A percentile compares a stretch with the other conserved stretches of the same genome.
These are phyloP conservation scores for Ceyx melanurus DNA, from an alignment of 2,113 vertebrate species.

Conservation along the genomic window DNA sequence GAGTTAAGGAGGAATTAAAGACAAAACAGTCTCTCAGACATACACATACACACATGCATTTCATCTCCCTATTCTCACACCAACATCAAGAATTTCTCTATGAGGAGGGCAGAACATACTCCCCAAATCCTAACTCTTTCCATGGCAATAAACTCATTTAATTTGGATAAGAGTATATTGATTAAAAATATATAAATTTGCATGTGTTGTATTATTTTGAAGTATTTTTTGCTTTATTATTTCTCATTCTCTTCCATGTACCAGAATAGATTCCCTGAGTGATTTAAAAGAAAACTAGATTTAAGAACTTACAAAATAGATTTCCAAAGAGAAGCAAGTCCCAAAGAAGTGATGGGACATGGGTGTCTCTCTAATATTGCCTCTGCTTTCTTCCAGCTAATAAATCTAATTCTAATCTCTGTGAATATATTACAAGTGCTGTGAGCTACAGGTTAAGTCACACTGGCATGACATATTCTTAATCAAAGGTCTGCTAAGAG, in stretches of 20 bases:
- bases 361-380: not conserved
- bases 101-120: fast-evolving
- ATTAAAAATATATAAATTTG: not conserved
- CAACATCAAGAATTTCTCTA: not conserved
- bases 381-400: not conserved
- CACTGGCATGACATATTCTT: not conserved
- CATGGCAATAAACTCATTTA: not conserved
- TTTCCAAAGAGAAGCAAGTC: not conserved
- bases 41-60: fast-evolving
- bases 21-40: not conserved
- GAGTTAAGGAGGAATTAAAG: not conserved
- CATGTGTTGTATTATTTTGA: not conserved
- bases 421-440: not conserved
- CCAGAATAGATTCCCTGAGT: not conserved
- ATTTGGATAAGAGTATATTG: not conserved
- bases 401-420: not conserved
- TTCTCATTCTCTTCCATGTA: not conserved
- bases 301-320: not conserved
- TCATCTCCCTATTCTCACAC: not conserved
- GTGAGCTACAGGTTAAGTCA: not conserved
- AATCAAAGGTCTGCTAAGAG: not conserved
- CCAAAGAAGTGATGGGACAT: not conserved
- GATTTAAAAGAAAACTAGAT: not conserved
- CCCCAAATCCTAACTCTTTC: not conserved
- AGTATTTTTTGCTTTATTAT: not conserved